phyloP scores from a whole-genome alignment of 2,113 vertebrate species.

The Edolisoma coerulescens region DNA sequence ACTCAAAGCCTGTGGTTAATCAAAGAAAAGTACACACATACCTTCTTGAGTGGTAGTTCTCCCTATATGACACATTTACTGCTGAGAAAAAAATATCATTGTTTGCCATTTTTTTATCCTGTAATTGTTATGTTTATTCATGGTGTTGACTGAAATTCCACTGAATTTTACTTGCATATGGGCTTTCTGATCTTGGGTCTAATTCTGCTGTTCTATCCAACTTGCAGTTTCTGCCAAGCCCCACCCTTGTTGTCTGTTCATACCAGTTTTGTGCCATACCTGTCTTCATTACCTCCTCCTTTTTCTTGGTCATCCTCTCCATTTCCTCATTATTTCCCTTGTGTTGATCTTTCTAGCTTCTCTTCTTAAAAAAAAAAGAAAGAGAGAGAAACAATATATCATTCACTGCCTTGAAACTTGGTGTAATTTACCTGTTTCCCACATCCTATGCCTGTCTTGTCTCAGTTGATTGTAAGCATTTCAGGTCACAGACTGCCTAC shows the following conservation, averaged over 20 bases:
- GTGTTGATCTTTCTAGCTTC: neutral
- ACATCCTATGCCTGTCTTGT: neutral
- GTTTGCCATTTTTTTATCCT: neutral
- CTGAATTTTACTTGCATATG: neutral
- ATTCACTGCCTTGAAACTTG: neutral
- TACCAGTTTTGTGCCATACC: neutral
- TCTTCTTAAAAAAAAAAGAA: neutral
- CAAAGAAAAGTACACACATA: neutral
- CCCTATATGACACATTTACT: neutral
- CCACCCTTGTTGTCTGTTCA: neutral
- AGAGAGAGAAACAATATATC: neutral
- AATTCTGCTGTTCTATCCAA: neutral
- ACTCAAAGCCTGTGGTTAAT: conserved; percentile 5
- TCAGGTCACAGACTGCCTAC: neutral
- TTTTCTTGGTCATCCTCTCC: neutral
- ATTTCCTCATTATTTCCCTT: neutral
- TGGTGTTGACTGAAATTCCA: neutral
- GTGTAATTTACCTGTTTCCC: neutral
- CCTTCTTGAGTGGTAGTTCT: neutral
- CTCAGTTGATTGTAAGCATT: neutral
- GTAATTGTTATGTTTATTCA: neutral
- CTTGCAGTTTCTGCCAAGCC: neutral
- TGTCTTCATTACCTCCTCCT: neutral
- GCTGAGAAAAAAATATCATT: neutral
- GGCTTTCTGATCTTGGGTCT: neutral